Percentiles rank a stretch among this genome's conserved stretches.
phyloP scores from a whole-genome alignment of 2,113 vertebrate species.

The Grammomys surdaster region DNA sequence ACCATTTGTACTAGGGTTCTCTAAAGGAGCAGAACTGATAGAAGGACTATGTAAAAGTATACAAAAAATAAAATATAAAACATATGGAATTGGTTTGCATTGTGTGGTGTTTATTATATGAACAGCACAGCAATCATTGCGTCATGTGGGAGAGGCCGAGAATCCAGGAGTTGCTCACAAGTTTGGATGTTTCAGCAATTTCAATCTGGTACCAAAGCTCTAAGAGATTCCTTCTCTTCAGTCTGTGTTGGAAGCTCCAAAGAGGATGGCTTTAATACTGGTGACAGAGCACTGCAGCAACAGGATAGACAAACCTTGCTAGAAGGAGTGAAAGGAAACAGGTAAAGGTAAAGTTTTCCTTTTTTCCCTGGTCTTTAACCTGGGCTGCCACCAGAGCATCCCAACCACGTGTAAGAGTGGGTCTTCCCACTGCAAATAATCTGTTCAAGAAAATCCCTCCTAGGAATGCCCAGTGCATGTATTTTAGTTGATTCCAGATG shows the following conservation, averaged over 20 bases:
- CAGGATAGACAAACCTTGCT: background rate
- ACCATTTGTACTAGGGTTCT: background rate
- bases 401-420: background rate
- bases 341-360: background rate
- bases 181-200: background rate
- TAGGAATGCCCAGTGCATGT: background rate
- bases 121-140: background rate
- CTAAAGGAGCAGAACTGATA: background rate
- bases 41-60: too few species aligned
- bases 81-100: background rate
- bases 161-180: background rate
- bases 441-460: background rate
- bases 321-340: background rate
- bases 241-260: background rate
- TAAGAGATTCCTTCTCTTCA: background rate
- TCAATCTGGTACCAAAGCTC: background rate
- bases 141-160: background rate
- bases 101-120: too few species aligned
- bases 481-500: background rate
- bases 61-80: background rate
- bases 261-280: background rate
- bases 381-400: background rate
- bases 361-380: background rate
- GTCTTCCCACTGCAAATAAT: background rate
- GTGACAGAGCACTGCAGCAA: background rate